Conservation (phyloP, 2,888 invertebrate genomes). For the Alviniconcha strummeri region DNA sequence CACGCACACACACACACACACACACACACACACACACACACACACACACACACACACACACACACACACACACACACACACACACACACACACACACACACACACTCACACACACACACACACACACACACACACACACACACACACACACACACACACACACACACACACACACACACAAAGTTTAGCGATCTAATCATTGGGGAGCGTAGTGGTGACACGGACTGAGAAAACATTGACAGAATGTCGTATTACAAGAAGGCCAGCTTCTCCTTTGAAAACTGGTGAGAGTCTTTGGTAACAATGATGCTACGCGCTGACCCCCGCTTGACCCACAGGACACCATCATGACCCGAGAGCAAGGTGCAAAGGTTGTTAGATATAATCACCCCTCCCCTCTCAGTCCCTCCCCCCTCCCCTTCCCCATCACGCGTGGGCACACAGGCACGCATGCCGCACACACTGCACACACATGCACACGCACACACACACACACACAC, state of each 20-base stretch:
- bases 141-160: conserved; percentile 4
- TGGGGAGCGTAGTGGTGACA: not conserved
- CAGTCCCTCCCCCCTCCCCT: not conserved
- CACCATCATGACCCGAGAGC: too few relatives aligned
- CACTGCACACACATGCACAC: not conserved
- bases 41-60: too few relatives aligned
- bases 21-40: too few relatives aligned
- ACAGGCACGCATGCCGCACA: not conserved
- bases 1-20: too few relatives aligned
- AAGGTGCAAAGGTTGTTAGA: too few relatives aligned
- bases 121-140: conserved; percentile 9
- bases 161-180: not conserved
- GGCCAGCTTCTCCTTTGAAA: too few relatives aligned
- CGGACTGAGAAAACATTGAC: too few relatives aligned
- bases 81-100: not conserved
- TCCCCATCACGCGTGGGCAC: not conserved
- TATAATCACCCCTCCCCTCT: too few relatives aligned
- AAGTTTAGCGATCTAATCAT: not conserved
- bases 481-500: not conserved
- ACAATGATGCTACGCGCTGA: not conserved
- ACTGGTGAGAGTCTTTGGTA: not conserved
- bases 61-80: too few relatives aligned
- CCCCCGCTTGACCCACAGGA: not conserved
- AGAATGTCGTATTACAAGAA: too few relatives aligned
- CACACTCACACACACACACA: not conserved